Evolutionary conservation across 2,113 vertebrate genomes (phyloP), one percentile per base, ranked within the genome.

Genomic region (Alaudala cheleensis): DNA sequence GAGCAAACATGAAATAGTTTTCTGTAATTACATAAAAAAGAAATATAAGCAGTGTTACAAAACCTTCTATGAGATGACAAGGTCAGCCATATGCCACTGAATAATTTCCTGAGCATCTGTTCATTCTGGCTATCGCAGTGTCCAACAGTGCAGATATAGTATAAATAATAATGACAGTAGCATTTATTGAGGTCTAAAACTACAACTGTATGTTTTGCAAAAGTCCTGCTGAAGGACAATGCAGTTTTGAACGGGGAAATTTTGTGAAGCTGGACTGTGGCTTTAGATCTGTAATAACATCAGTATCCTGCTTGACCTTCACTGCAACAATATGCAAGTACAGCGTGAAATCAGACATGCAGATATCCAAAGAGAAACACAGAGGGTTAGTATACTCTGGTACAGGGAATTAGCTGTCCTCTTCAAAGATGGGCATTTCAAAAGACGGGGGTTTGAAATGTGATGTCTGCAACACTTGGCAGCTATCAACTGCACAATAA

Each of bases 61-160:
- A 93, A 53, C 57, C 37, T 92, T 56, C 73, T 56, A 26, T 51
- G 90, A 72, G 45, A 73, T 82, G 70, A 58, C 74, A 93, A 95
- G 74, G 71, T 90, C 81, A 90, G 49, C 39, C 40, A 50, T 44
- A 60, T 40, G 45, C n/a, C 37, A 67, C 28, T 80, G 71, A 93
- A 88, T 90, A 89, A 86, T 94, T 76, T 93, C 62, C 57, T 45
- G 47, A 80, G 70, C 79, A 82, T 82, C 85, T 92, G 74, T 60
- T 95, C 66, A 33, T 76, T 87, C 61, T 65, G 49, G 66, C n/a
- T 91, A 64, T 87, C 0, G 0, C 37, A 56, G n/a, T 33, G 53
- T 88, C 47, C 74, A 85, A 22, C 34, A 33, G 17, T 14, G 45
- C 40, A 82, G n/a, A 49, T 76, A 60, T 13, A 10, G 42, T 69